Base-by-base conservation (phyloP, 1,140 invertebrate species). In the Sminthurides bifidus region DNA sequence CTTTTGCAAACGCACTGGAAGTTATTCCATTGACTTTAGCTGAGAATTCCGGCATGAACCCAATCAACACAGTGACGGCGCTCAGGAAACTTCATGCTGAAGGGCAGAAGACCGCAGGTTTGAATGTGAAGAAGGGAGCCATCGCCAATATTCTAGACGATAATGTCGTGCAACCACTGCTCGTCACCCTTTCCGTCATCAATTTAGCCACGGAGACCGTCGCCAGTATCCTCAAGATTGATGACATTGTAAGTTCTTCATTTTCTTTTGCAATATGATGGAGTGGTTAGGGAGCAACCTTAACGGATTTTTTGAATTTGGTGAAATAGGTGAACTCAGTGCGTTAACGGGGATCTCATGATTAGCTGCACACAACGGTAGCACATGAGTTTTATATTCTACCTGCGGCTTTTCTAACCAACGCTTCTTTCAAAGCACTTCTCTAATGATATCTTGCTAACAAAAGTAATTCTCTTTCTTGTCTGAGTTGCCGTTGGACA, bases 1-100 rank as follows among this genome's bases (percentile, higher is more conserved):
- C 90, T 1, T 99, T 90, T 76, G 92, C 94, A 8, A 87, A 96
- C 70, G 92, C 95, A 1, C 74, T 99, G 23, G 93, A 98, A 75
- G 83, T 98, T 3, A 89, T 99, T 68, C 96, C 96, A 2, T 94
- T 84, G 48, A 99, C 96, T 2, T 75, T 99, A 50, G 92, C 96
- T n/a, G 96, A 99, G 75, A 99, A 99, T 73, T 94, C 95, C 24
- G 95, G 96, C n/a, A 75, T 99, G 2, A 98, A 95, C 74, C 86
- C 96, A 0, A 97, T 99, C 69, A 72, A 86, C 45, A 98, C 94
- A 0, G 94, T 99, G 1, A 98, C 95, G 0, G 93, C 98, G 72
- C 76, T 99, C 50, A 79, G 95, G 52, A 96, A 92, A 68, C 79
- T 86, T 67, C 94, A 99, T 74, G 91, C 91, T 0, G 76, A 82